A percentile compares a stretch with the other conserved stretches of the same genome.
These are phyloP conservation scores for Tolypeutes matacus DNA, from an alignment of 2,797 vertebrate species.

Conservation along the genomic window DNA sequence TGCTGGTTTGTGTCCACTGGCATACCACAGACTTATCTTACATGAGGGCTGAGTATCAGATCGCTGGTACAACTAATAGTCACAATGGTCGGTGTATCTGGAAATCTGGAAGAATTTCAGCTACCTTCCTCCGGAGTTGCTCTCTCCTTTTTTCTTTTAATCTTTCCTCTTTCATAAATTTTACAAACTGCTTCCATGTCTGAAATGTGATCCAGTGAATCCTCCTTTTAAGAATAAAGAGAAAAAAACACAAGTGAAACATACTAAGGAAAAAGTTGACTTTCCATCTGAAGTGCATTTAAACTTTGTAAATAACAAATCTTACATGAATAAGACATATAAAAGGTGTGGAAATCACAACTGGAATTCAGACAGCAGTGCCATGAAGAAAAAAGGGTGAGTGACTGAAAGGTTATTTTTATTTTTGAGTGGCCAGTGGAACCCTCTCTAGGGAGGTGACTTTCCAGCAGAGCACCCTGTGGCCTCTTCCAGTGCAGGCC, in stretches of 20 bases:
- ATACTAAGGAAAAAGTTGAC: not conserved
- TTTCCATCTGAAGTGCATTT: not conserved
- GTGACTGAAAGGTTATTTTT: not conserved
- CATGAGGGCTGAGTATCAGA: not conserved
- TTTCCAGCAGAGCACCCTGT: not conserved
- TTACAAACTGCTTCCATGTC: constrained; percentile 91
- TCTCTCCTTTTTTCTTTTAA: constrained; percentile 90
- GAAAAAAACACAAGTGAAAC: not conserved
- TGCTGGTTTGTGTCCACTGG: not conserved
- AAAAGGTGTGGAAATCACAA: constrained; percentile 3
- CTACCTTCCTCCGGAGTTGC: constrained; percentile 92
- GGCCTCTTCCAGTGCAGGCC: not conserved
- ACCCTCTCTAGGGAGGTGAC: not conserved
- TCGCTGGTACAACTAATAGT: accelerated
- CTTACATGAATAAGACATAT: not conserved
- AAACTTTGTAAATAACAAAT: not conserved
- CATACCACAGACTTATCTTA: not conserved
- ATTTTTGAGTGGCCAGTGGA: not conserved
- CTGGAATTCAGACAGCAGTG: not conserved
- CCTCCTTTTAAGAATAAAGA: constrained; percentile 87
- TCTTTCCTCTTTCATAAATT: constrained; percentile 89
- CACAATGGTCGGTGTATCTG: not conserved
- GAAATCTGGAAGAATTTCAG: constrained; percentile 95
- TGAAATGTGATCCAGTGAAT: constrained; percentile 86
- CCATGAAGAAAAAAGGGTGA: not conserved